phyloP scores from a whole-genome alignment of 35 echinoderm and acorn worm species.

The Ptychodera flava region DNA sequence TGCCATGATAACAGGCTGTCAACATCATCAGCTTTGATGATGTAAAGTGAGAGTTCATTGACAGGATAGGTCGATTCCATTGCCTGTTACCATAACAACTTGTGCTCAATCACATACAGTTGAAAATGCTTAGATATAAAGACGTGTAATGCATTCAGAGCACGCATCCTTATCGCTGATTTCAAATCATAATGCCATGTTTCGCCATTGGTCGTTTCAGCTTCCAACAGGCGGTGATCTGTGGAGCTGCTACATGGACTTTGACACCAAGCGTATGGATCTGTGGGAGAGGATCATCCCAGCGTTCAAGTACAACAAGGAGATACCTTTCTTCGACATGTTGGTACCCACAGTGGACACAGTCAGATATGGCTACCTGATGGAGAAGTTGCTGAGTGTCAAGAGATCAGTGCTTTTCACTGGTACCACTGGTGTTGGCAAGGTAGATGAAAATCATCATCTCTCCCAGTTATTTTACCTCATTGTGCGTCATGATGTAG shows the following conservation, averaged over 20 bases:
- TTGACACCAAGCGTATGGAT: slow-evolving; percentile 90
- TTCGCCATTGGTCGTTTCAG: no score
- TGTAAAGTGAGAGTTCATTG: no score
- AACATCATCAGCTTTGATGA: no score
- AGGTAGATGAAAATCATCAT: slow-evolving; percentile 33
- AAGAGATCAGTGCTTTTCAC: slow-evolving; percentile 90
- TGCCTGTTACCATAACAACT: no score
- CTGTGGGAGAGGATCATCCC: slow-evolving; percentile 98
- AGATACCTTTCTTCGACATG: slow-evolving; percentile 98
- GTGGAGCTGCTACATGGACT: slow-evolving; percentile 95
- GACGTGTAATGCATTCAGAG: no score
- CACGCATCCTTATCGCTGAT: no score
- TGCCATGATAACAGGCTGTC: no score
- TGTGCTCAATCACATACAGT: no score
- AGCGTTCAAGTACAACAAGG: slow-evolving; percentile 83
- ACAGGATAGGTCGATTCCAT: no score
- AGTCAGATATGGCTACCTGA: slow-evolving; percentile 91
- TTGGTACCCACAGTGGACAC: slow-evolving; percentile 95
- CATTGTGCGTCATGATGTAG: background rate
- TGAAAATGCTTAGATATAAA: no score
- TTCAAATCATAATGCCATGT: no score
- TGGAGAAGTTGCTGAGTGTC: slow-evolving; percentile 82
- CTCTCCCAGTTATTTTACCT: background rate
- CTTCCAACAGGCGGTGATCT: slow-evolving; percentile 66
- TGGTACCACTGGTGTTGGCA: slow-evolving; percentile 96